A percentile compares a stretch with the other conserved stretches of the same genome.
Evolutionary conservation across 2,888 invertebrate species (phyloP).

Genomic region (Dinocampus coccinellae): DNA sequence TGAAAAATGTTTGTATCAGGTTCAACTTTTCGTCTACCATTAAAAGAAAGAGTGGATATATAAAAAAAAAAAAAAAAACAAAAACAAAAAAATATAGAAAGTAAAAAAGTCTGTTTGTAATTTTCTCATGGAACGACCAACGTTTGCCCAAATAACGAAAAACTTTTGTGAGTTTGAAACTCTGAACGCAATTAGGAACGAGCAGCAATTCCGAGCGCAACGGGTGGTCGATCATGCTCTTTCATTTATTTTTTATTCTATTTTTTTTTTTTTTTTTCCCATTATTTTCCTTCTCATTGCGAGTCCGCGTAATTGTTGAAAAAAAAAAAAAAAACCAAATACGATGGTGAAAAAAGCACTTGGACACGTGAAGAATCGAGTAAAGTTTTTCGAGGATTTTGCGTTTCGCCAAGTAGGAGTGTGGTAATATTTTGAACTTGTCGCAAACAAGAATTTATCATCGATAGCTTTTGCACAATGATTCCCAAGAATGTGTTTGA

Average conservation of each 20-base stretch:
- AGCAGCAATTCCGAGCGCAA: constrained; percentile 34
- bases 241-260: too few species aligned
- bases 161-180: constrained; percentile 27
- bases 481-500: too few species aligned
- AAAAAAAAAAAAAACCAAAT: too few species aligned
- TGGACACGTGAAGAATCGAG: constrained; percentile 25
- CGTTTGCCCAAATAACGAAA: constrained; percentile 33
- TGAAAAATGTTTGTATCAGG: constrained; percentile 18
- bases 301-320: constrained; percentile 26
- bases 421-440: constrained; percentile 26
- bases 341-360: constrained; percentile 1
- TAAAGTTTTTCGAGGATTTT: constrained; percentile 18
- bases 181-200: constrained; percentile 34
- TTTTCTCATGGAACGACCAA: constrained; percentile 9
- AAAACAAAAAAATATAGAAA: too few species aligned
- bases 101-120: too few species aligned
- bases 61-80: constrained; percentile 8
- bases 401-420: constrained; percentile 12
- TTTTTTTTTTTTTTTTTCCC: constrained; percentile 13
- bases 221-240: constrained; percentile 43
- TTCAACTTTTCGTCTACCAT: not conserved
- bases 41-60: constrained; percentile 1
- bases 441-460: too few species aligned
- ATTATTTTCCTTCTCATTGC: not conserved
- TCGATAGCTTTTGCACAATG: too few species aligned